These are phyloP conservation scores for Acyrthosiphon pisum DNA, from an alignment of 1,140 invertebrate genomes.

Conservation along the genomic window DNA sequence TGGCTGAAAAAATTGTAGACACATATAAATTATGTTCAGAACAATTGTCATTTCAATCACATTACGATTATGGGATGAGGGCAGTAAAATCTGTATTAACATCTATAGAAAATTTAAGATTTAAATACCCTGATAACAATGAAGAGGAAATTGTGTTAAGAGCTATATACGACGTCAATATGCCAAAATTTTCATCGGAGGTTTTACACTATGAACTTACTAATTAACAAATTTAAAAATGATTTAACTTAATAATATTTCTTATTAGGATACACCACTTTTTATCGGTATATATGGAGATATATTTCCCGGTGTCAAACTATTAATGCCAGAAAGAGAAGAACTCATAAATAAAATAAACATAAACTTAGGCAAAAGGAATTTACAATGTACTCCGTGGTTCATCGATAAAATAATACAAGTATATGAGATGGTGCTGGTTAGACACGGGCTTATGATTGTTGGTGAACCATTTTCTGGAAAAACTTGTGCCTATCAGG, in stretches of 20 bases:
- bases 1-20: constrained; percentile 87
- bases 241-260: background rate
- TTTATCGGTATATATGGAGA: constrained; percentile 91
- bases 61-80: constrained; percentile 93
- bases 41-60: constrained; percentile 88
- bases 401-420: constrained; percentile 79
- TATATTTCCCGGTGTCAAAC: constrained; percentile 79
- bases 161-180: constrained; percentile 92
- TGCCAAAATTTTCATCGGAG: constrained; percentile 88
- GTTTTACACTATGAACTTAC: constrained; percentile 61
- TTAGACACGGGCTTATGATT: constrained; percentile 92
- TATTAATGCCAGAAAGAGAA: constrained; percentile 68
- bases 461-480: constrained; percentile 87
- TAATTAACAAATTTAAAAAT: constrained; percentile 32
- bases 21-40: constrained; percentile 92
- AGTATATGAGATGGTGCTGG: constrained; percentile 92
- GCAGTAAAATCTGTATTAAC: constrained; percentile 87
- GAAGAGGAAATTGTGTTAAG: constrained; percentile 79
- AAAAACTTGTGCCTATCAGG: constrained; percentile 85
- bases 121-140: constrained; percentile 76
- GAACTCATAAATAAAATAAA: constrained; percentile 72
- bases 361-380: constrained; percentile 70
- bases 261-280: constrained; percentile 78
- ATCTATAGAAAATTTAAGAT: constrained; percentile 85
- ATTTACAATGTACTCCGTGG: constrained; percentile 78